Evolutionary conservation across 1,140 invertebrate genomes (phyloP).

Genomic region (Bombus cullumanus): DNA sequence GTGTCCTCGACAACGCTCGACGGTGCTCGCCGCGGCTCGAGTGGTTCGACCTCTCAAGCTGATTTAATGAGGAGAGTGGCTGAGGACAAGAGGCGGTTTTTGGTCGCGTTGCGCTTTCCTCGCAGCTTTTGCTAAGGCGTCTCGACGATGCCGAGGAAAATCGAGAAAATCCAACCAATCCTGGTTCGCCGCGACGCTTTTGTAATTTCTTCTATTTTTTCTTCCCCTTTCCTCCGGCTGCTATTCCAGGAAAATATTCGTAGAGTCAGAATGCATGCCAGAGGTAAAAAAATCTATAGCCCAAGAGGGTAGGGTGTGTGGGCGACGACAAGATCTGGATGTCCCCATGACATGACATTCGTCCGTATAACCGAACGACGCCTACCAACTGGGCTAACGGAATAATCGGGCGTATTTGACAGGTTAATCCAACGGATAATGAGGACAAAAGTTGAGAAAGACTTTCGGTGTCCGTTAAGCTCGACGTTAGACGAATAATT

Average conservation of each 20-base stretch:
- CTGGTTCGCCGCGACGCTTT: not conserved
- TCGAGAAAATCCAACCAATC: constrained; percentile 14
- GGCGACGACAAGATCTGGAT: not conserved
- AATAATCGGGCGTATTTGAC: constrained; percentile 39
- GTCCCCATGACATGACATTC: not conserved
- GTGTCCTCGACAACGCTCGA: constrained; percentile 6
- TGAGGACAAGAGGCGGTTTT: constrained; percentile 30
- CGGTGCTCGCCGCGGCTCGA: not conserved
- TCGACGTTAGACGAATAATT: constrained; percentile 59
- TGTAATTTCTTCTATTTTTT: constrained; percentile 9
- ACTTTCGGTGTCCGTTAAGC: constrained; percentile 52
- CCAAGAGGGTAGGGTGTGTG: not conserved
- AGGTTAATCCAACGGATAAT: constrained; percentile 50
- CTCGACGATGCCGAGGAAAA: constrained; percentile 6
- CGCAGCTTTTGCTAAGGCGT: not conserved
- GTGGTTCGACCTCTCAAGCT: constrained; percentile 40
- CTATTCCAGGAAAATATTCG: not conserved
- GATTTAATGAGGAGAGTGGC: constrained; percentile 43
- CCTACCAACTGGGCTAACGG: constrained; percentile 29
- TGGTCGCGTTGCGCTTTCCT: constrained; percentile 32
- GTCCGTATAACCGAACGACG: not conserved
- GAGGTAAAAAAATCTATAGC: not conserved
- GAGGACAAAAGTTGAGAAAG: constrained; percentile 48
- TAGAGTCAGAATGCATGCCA: not conserved
- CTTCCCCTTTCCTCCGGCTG: not conserved